Conservation (phyloP, 1,140 invertebrate genomes). For the Lucilia cuprina region DNA sequence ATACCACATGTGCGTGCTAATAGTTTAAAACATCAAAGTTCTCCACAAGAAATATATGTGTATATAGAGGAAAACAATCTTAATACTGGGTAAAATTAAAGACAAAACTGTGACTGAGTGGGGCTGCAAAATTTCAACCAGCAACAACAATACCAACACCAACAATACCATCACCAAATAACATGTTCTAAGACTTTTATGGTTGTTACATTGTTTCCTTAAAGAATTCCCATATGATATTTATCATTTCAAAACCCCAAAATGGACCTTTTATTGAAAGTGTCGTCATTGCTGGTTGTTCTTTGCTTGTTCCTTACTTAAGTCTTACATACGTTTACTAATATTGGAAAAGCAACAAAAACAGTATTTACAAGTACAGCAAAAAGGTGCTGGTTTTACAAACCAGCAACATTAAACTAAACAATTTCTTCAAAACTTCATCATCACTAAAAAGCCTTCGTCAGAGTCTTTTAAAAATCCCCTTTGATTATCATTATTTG, state of each 20-base stretch:
- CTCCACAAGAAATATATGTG: neutral
- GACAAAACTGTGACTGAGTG: neutral
- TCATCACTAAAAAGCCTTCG: neutral
- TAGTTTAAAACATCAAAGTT: conserved; percentile 32
- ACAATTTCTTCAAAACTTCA: conserved; percentile 20
- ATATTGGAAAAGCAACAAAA: neutral
- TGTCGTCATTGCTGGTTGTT: conserved; percentile 7
- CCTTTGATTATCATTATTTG: too few relatives aligned
- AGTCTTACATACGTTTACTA: neutral
- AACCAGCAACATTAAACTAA: conserved; percentile 11
- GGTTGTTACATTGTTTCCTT: neutral
- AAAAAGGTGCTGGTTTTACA: conserved; percentile 21
- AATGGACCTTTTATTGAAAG: conserved; percentile 32
- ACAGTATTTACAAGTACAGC: neutral
- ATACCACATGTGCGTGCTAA: conserved; percentile 33
- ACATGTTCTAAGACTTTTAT: conserved; percentile 24
- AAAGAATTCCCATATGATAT: conserved; percentile 31
- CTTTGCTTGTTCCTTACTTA: neutral
- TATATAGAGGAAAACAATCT: neutral
- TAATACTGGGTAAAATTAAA: too few relatives aligned
- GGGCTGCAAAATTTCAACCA: neutral
- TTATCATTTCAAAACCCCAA: conserved; percentile 30
- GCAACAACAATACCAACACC: too few relatives aligned
- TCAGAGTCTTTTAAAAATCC: too few relatives aligned
- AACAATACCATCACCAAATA: neutral